These are phyloP conservation scores for Malurus elegans DNA, from an alignment of 2,113 vertebrate genomes.

Conservation along the genomic window DNA sequence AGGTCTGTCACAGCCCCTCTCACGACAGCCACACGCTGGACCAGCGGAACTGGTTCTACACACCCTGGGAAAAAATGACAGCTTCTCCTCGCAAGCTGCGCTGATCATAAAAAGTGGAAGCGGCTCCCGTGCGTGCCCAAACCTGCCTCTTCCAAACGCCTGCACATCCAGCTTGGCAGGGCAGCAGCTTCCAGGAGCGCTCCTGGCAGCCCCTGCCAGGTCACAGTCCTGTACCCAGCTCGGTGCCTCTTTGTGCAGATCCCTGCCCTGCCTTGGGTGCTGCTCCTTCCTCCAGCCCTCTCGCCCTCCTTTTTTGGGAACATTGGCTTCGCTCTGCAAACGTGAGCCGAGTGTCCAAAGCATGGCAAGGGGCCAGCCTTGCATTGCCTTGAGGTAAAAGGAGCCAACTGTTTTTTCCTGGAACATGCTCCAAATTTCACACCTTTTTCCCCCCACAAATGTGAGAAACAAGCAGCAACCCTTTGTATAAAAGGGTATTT, in stretches of 20 bases:
- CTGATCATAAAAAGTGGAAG: slow-evolving; percentile 47
- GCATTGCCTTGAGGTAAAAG: slow-evolving; percentile 64
- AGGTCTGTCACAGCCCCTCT: neutral
- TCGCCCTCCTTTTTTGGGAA: neutral
- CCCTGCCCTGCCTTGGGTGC: neutral
- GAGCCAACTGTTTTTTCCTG: slow-evolving; percentile 66
- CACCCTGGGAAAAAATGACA: slow-evolving; percentile 72
- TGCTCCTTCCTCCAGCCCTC: neutral
- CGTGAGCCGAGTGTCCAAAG: neutral
- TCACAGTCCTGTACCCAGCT: neutral
- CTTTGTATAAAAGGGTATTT: neutral
- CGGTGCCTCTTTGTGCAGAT: neutral
- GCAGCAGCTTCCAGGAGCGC: neutral
- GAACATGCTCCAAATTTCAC: slow-evolving; percentile 55
- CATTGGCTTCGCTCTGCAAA: neutral
- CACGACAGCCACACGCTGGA: neutral
- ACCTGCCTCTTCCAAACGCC: slow-evolving; percentile 63
- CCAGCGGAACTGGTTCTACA: slow-evolving; percentile 78
- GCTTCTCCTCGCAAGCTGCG: slow-evolving; percentile 62
- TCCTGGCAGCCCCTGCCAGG: neutral
- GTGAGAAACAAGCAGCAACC: neutral
- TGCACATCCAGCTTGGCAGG: neutral
- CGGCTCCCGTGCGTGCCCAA: slow-evolving; percentile 48
- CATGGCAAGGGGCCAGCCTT: slow-evolving; percentile 67
- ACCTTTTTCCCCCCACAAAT: neutral